Base-by-base conservation (phyloP, 2,797 vertebrate genomes). In the Enteromius thamalakanensis region DNA sequence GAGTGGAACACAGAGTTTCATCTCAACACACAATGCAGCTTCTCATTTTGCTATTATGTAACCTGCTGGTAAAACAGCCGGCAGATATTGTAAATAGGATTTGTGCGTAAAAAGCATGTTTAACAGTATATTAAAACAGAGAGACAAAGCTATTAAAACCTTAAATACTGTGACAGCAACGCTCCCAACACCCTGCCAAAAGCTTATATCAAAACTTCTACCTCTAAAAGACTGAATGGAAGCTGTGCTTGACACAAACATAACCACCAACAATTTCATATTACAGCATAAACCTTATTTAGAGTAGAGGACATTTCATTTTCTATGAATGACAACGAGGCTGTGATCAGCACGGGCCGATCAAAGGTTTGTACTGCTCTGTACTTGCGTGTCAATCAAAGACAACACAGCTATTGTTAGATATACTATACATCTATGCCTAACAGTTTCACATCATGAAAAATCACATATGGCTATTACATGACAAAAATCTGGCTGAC, bases 171-270 rank as follows among this genome's bases (percentile, higher is more conserved):
- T 32, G 53, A 58, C 34, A 69, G 32, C 5, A 29, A 64, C 40
- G 9, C 37, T 77, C 76, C 26, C 9, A 80, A 37, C 77, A 55
- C 12, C 32, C 14, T 5, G 2, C 32, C 34, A 26, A 34, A 26
- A 26, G 19, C 47, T 26, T 40, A 29, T 12, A 17, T 40, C 15
- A 40, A 79, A n/a, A 53, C 34, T 2, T 34, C 10, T 11, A 29
- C 21, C 40, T 62, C 69, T 6, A 64, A 10, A 23, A 65, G 29
- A 11, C 21, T 58, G 67, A 70, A 60, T 47, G 6, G 70, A 58
- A 80, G 37, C 69, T 72, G 19, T 34, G 45, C 45, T n/a, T 34
- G 58, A 65, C 29, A 64, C 51, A 74, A 34, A 80, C 14, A 29
- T 15, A 64, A 8, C 45, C 34, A 70, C 15, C n/a, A 21, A 45